Conservation (phyloP, 1,140 invertebrate genomes). For the Conopomorpha cramerella region DNA sequence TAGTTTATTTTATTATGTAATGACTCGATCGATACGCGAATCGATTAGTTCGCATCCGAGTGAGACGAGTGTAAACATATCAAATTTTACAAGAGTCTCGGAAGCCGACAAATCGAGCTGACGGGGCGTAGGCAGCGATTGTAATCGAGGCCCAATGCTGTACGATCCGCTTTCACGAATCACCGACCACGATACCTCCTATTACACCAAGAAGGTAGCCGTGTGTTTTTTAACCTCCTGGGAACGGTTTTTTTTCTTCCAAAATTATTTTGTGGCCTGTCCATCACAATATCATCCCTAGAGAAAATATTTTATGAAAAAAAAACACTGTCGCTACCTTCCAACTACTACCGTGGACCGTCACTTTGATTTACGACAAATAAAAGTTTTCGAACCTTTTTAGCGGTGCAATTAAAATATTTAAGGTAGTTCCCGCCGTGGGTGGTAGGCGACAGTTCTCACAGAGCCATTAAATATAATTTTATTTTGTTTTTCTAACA, state of each 20-base stretch:
- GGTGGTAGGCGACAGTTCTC: conserved; percentile 56
- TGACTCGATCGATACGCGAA: too few relatives aligned
- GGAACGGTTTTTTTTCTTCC: too few relatives aligned
- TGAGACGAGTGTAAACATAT: conserved; percentile 26
- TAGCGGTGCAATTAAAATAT: conserved; percentile 54
- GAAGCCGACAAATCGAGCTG: conserved; percentile 28
- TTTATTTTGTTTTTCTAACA: conserved; percentile 43
- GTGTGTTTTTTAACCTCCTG: too few relatives aligned
- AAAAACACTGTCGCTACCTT: too few relatives aligned
- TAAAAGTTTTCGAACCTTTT: conserved; percentile 45
- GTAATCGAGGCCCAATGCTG: conserved; percentile 30
- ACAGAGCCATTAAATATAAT: conserved; percentile 56
- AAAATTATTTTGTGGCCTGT: too few relatives aligned
- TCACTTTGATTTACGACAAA: conserved; percentile 45
- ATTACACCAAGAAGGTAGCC: too few relatives aligned
- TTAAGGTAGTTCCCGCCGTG: conserved; percentile 44
- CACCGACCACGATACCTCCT: conserved; percentile 21
- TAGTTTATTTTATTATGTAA: too few relatives aligned
- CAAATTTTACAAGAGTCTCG: conserved; percentile 26
- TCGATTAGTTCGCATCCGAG: neutral
- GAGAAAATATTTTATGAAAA: too few relatives aligned
- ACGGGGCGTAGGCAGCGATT: conserved; percentile 43
- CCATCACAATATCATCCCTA: too few relatives aligned
- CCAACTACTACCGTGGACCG: conserved; percentile 37
- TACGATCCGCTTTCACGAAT: conserved; percentile 27